Evolutionary conservation across 2,797 vertebrate genomes (phyloP), one percentile per base, ranked within the genome.

Genomic region (Anas acuta): DNA sequence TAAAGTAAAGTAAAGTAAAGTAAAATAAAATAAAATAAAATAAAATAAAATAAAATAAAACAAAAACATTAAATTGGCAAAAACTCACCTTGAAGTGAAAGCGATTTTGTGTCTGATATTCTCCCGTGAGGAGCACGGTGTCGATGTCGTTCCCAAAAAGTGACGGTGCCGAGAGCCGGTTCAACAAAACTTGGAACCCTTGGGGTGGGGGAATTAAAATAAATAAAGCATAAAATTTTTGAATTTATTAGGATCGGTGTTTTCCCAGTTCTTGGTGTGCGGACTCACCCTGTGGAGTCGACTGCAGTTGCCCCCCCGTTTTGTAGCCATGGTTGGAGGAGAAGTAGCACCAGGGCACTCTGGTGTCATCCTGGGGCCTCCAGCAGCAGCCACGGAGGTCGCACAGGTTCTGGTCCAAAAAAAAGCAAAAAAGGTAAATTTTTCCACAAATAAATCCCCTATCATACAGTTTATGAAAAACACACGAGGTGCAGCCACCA

Each of bases 291-390:
- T 69, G n/a, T 17, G 7, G 22, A 22, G 87, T 96, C 4, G 6
- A 1, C 21, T 1, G 51, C 20, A 22, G 14, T 9, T 8, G 2
- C 10, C 25, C 32, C 2, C 88, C 43, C 33, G 94, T 92, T 20
- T 26, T 93, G 92, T 99, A 99, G 53, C 99, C 99, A 9, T 98
- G 98, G 86, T 98, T 98, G 25, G 93, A 95, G n/a, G 98, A 91
- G 64, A 99, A 99, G 96, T 97, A 99, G 92, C 99, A 99, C 99
- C 99, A 99, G 23, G 99, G 99, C 26, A 97, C 94, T 5, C 76
- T 70, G 35, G 93, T 91, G 51, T 98, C 84, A 32, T 98, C 97
- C 84, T 96, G 58, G 4, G 99, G 98, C 18, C 76, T 87, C 99
- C 99, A 99, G 94, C 99, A 99, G 75, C 99, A 99, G 19, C 98